Base-by-base conservation (phyloP, 2,888 invertebrate genomes). In the Eupithecia exiguata region DNA sequence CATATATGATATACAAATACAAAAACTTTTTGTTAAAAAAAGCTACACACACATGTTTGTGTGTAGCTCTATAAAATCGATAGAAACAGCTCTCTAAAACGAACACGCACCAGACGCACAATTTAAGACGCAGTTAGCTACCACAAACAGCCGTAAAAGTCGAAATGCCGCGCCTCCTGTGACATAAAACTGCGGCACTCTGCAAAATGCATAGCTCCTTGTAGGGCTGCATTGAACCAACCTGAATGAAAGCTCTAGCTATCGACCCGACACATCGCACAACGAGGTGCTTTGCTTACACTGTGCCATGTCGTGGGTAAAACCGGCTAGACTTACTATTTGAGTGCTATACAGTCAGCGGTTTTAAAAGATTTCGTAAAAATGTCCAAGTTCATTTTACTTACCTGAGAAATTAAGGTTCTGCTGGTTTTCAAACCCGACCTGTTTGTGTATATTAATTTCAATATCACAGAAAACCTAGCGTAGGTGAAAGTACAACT, bases 171-270 rank as follows among this genome's bases (percentile, higher is more conserved):
- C 67, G 53, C 72, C 75, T 69, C 67, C 30, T 46, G 72, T 58
- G 63, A 68, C 69, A 72, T 72, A 68, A 65, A 70, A 70, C 68
- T 46, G 61, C 63, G 16, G 36, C 67, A 71, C 43, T 30, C 69
- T 66, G 70, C 68, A 70, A 72, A 69, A 76, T 74, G 71, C 68
- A 9, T n/a, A 61, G 36, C 63, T 38, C 76, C 77, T 78, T 78
- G 66, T 76, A 76, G 53, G 81, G 82, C 78, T 74, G 76, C 74
- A 75, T 70, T 68, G 46, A 62, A 63, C 74, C 80, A 81, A 82
- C 81, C 78, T 79, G 81, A 81, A 84, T 81, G 84, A 83, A 84
- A 84, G 79, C 82, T 80, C 68, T 80, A 49, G 70, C 66, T 83
- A 85, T 84, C 84, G 85, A 85, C 81, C 84, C 81, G 78, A 53